A percentile compares a stretch with the other conserved stretches of the same genome.
Evolutionary conservation across 2,797 vertebrate genomes (phyloP).

Genomic region (Vultur gryphus): DNA sequence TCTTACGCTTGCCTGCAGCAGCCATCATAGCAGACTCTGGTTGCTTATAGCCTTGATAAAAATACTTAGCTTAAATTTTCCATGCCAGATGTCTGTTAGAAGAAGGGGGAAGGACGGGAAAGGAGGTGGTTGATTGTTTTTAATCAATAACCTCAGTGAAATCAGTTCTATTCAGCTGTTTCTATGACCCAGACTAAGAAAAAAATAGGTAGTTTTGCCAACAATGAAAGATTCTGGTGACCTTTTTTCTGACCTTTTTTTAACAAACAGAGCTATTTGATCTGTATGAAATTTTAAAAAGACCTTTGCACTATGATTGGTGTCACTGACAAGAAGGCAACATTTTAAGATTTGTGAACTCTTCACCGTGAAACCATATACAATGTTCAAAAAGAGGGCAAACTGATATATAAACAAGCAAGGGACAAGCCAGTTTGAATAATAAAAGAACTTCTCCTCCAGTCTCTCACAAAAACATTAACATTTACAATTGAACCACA

Average conservation of each 20-base stretch:
- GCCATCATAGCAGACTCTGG: not conserved
- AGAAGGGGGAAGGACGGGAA: not conserved
- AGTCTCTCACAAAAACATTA: not conserved
- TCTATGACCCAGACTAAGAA: not conserved
- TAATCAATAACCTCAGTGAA: conserved; percentile 9
- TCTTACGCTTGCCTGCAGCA: not conserved
- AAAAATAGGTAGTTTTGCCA: not conserved
- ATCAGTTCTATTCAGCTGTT: not conserved
- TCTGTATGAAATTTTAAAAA: conserved; percentile 15
- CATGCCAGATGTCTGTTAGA: not conserved
- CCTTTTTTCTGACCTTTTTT: conserved; percentile 42
- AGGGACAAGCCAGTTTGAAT: not conserved
- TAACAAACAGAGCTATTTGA: not conserved
- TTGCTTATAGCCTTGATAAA: not conserved
- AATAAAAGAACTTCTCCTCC: not conserved
- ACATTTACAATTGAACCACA: conserved; percentile 14
- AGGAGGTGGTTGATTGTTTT: not conserved
- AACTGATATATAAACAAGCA: conserved; percentile 13
- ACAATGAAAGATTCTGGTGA: conserved; percentile 5
- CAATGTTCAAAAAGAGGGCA: conserved; percentile 11
- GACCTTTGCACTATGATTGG: conserved; percentile 21
- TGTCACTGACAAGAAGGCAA: conserved; percentile 4
- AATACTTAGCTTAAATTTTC: not conserved
- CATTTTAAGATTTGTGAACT: conserved; percentile 45
- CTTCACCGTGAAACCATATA: not conserved